A percentile compares a stretch with the other conserved stretches of the same genome.
phyloP scores from a whole-genome alignment of 2,888 invertebrate species.

The Synergus laeviventris region DNA sequence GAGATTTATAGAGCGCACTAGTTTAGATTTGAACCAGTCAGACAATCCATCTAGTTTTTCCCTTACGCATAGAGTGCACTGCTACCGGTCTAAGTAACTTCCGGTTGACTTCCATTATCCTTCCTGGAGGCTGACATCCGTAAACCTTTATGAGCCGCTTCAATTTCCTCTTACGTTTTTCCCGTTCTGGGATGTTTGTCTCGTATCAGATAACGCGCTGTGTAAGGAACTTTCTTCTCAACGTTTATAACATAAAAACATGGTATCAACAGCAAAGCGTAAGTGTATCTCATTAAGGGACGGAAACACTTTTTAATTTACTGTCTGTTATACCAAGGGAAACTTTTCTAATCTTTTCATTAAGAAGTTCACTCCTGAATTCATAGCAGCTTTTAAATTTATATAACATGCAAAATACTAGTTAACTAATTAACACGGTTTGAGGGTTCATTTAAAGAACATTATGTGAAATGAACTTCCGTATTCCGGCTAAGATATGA shows the following conservation, averaged over 20 bases:
- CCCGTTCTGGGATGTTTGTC: slow-evolving; percentile 9
- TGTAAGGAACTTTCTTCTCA: slow-evolving; percentile 1
- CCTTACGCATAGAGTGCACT: slow-evolving; percentile 31
- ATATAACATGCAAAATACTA: not conserved
- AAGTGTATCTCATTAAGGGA: not conserved
- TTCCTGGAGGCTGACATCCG: slow-evolving; percentile 14
- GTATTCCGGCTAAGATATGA: no score
- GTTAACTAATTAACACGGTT: no score
- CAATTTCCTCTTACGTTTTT: slow-evolving; percentile 27
- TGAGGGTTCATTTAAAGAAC: no score
- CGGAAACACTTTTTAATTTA: not conserved
- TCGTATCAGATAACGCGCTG: not conserved
- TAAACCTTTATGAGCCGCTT: slow-evolving; percentile 40
- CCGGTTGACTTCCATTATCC: slow-evolving; percentile 28
- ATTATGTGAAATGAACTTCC: no score
- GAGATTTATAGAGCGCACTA: not conserved
- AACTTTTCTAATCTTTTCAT: not conserved
- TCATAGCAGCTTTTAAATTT: not conserved
- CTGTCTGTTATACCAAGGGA: not conserved
- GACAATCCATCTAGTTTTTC: slow-evolving; percentile 2
- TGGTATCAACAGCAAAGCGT: not conserved
- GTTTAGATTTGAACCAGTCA: not conserved
- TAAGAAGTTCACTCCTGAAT: not conserved
- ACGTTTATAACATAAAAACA: slow-evolving; percentile 9
- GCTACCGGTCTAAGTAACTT: slow-evolving; percentile 22